These are phyloP conservation scores for Enhydra lutris DNA, from an alignment of 2,113 vertebrate genomes.

Conservation along the genomic window DNA sequence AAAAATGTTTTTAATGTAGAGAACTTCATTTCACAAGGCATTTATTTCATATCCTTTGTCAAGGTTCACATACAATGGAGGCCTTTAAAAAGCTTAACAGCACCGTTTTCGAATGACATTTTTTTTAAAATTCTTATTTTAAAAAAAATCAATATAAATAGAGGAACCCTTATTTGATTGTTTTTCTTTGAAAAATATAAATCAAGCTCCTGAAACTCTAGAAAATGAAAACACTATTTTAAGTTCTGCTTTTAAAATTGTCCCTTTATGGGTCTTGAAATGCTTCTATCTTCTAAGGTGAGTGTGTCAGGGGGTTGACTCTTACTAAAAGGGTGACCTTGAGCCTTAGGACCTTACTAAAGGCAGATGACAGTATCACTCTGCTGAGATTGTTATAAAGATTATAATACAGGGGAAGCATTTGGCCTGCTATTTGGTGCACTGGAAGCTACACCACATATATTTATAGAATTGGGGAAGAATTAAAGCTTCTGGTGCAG, in stretches of 20 bases:
- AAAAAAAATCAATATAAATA: slow-evolving; percentile 39
- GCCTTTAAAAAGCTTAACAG: slow-evolving; percentile 37
- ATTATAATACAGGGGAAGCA: not conserved
- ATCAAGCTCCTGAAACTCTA: not conserved
- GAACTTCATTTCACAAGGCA: slow-evolving; percentile 55
- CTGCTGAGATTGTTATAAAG: not conserved
- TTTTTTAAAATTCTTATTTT: slow-evolving; percentile 45
- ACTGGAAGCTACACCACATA: not conserved
- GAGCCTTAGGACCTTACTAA: not conserved
- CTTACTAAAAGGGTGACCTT: not conserved
- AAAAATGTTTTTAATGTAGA: slow-evolving; percentile 62
- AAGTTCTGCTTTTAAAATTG: slow-evolving; percentile 45
- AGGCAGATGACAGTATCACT: not conserved
- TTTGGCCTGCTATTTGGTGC: not conserved
- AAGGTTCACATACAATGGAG: not conserved
- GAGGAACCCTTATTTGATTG: not conserved
- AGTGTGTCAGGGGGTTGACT: not conserved
- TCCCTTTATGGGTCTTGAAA: not conserved
- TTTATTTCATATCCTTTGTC: slow-evolving; percentile 45
- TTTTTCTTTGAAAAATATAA: slow-evolving; percentile 50
- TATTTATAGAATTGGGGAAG: not conserved
- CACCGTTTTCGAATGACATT: not conserved
- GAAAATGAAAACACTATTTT: slow-evolving; percentile 11
- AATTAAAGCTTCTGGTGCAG: not conserved
- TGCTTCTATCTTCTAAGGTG: slow-evolving; percentile 3